Conservation (phyloP, 2,888 invertebrate species). For the Boloria selene region DNA sequence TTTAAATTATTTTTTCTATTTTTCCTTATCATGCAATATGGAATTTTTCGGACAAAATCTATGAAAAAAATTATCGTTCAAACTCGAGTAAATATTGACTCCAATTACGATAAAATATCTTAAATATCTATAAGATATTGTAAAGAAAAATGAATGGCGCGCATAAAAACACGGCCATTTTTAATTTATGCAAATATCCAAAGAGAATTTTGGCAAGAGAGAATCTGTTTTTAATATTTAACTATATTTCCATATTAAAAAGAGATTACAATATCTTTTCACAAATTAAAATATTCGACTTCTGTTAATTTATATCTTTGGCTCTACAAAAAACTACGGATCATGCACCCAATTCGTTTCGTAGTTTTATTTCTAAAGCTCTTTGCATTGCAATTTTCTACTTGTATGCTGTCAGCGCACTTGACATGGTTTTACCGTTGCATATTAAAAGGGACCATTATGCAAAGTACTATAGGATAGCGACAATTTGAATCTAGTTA, state of each 20-base stretch:
- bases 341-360: slow-evolving; percentile 51
- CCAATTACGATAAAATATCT: not conserved
- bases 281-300: slow-evolving; percentile 29
- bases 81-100: not conserved
- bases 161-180: slow-evolving; percentile 13
- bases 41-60: no score
- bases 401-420: slow-evolving; percentile 48
- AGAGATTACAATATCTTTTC: slow-evolving; percentile 35
- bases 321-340: slow-evolving; percentile 47
- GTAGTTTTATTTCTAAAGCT: slow-evolving; percentile 40
- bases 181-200: slow-evolving; percentile 17
- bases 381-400: slow-evolving; percentile 52
- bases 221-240: slow-evolving; percentile 33
- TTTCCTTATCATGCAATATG: no score
- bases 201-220: slow-evolving; percentile 25
- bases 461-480: slow-evolving; percentile 34
- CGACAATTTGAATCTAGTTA: slow-evolving; percentile 29
- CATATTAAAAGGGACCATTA: slow-evolving; percentile 39
- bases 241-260: slow-evolving; percentile 33
- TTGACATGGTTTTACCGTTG: slow-evolving; percentile 51
- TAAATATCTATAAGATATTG: slow-evolving; percentile 5
- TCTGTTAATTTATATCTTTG: slow-evolving; percentile 30
- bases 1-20: no score
- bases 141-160: slow-evolving; percentile 8
- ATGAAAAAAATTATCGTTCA: no score